Evolutionary conservation across 2,797 vertebrate genomes (phyloP), one percentile per base, ranked within the genome.

Genomic region (Malurus splendens): DNA sequence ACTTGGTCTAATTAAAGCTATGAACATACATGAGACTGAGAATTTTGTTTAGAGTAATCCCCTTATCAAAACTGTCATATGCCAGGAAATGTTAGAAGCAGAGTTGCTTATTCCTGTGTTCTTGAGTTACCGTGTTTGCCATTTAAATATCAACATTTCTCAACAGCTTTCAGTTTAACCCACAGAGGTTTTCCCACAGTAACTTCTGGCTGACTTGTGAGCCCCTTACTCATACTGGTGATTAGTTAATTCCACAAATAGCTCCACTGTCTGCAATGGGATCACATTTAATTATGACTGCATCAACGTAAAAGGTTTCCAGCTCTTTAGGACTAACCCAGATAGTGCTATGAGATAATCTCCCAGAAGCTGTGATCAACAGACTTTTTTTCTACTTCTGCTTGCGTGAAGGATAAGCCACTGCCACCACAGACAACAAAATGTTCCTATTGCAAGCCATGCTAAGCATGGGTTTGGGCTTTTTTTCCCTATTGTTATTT

Each of bases 1-100:
- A 0, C 44, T 84, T 36, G 67, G 64, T 90, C 93, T 93, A 92
- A 93, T 95, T 95, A 86, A 93, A 95, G 89, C 85, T 67, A 82
- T 61, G 80, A 89, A 68, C 78, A 47, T 89, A 71, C 28, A 36
- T 48, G 57, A 93, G 93, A 90, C 65, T 86, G 92, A 94, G 89
- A 93, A 90, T 92, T 94, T 86, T 95, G 85, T 94, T 93, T 92
- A 93, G 64, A 90, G 87, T 93, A 94, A 95, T 93, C 94, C 86
- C 85, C 52, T 92, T 95, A 90, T 90, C 92, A 93, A 91, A 93
- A 90, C 50, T 89, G 90, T 94, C 92, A 94, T 83, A 87, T 93
- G 85, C 93, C 93, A 95, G 90, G 87, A 95, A 95, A 89, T 42
- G 67, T 84, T 89, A 93, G 80, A 93, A 83, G 64, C 80, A 93